Conservation (phyloP, 2,888 invertebrate species). For the Eupithecia centaureata region DNA sequence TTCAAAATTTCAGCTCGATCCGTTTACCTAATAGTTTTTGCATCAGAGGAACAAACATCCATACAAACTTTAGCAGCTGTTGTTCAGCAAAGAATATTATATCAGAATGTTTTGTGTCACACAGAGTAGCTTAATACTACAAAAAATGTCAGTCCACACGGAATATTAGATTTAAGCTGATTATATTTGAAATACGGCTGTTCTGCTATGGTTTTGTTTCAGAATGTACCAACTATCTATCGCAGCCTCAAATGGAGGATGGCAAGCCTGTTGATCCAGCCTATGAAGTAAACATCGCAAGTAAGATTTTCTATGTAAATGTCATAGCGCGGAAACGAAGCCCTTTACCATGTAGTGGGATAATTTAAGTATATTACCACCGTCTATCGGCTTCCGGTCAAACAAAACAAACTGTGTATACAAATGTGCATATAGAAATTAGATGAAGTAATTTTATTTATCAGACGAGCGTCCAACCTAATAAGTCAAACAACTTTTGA, state of each 20-base stretch:
- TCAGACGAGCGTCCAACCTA: not conserved
- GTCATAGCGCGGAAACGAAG: not conserved
- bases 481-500: not conserved
- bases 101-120: no score
- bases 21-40: no score
- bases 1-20: no score
- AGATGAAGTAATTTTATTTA: not conserved
- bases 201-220: conserved; percentile 53
- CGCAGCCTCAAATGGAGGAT: conserved; percentile 62
- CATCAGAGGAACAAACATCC: no score
- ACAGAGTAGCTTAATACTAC: no score
- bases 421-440: not conserved
- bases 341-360: not conserved
- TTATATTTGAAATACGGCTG: not conserved
- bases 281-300: conserved; percentile 72
- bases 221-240: conserved; percentile 77
- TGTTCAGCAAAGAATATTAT: no score
- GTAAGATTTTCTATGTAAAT: conserved; percentile 55
- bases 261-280: conserved; percentile 66
- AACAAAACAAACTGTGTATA: not conserved
- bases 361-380: not conserved
- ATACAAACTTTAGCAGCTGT: no score
- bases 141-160: no score
- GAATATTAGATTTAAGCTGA: not conserved
- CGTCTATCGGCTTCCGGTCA: not conserved